phyloP scores from a whole-genome alignment of 2,797 vertebrate species.

The Bradypodion ventrale region DNA sequence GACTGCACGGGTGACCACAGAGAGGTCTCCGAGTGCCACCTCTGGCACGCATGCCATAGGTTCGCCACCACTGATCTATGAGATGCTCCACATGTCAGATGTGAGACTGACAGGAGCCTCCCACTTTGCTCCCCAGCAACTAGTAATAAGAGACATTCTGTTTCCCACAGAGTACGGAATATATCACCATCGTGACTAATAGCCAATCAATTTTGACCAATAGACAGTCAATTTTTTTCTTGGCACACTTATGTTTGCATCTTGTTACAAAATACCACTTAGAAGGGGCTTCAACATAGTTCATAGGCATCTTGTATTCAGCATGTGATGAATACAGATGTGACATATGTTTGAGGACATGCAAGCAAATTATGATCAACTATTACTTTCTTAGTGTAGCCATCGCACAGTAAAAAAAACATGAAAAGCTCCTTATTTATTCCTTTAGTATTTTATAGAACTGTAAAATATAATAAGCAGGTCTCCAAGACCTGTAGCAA shows the following conservation, averaged over 20 bases:
- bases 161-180: no score
- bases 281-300: neutral
- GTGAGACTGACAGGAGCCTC: no score
- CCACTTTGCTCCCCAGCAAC: no score
- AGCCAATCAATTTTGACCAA: no score
- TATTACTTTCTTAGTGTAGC: neutral
- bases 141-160: no score
- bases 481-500: neutral
- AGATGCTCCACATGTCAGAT: no score
- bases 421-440: neutral
- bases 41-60: no score
- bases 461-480: neutral
- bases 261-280: neutral
- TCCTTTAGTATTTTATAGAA: neutral
- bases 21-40: no score
- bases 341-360: neutral
- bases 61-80: no score
- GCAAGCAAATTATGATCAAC: neutral
- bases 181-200: neutral
- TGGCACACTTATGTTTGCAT: neutral
- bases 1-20: no score
- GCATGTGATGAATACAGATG: neutral
- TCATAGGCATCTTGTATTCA: neutral
- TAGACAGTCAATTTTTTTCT: neutral
- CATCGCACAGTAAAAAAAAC: neutral